Evolutionary conservation across 1,140 invertebrate genomes (phyloP).

Genomic region (Luehdorfia chinensis): DNA sequence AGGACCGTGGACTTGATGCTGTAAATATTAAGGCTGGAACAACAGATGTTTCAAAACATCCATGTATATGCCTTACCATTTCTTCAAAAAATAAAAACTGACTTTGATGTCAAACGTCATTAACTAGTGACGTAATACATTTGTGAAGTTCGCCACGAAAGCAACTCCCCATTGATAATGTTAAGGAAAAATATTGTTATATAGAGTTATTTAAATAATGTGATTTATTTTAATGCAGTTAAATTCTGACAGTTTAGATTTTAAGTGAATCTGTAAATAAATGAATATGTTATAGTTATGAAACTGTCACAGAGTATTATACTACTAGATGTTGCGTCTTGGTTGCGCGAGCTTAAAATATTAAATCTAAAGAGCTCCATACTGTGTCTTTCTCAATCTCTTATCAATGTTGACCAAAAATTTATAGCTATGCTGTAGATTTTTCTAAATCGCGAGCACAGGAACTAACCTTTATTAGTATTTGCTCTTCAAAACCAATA

Average conservation of each 20-base stretch:
- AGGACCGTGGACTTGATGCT: too few species aligned
- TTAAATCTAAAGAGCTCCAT: neutral
- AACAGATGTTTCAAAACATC: too few species aligned
- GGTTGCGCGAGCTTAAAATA: neutral
- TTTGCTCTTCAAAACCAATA: neutral
- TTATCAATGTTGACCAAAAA: neutral
- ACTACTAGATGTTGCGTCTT: slow-evolving; percentile 11
- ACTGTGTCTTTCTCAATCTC: too few species aligned
- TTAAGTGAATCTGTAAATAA: slow-evolving; percentile 50
- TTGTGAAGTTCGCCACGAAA: slow-evolving; percentile 28
- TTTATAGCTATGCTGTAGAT: neutral
- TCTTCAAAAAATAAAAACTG: too few species aligned
- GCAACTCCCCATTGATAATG: slow-evolving; percentile 37
- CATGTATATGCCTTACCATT: too few species aligned
- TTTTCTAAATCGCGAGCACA: neutral
- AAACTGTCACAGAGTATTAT: slow-evolving; percentile 1
- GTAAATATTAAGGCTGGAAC: too few species aligned
- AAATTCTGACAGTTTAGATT: slow-evolving; percentile 39
- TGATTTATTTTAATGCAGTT: slow-evolving; percentile 59
- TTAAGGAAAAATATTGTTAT: slow-evolving; percentile 46
- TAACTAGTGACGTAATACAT: slow-evolving; percentile 6
- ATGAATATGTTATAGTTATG: slow-evolving; percentile 21
- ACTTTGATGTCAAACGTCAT: too few species aligned
- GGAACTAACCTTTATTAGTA: slow-evolving; percentile 4
- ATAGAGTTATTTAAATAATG: slow-evolving; percentile 45